These are phyloP conservation scores for Lethocerus indicus DNA, from an alignment of 1,140 invertebrate species.

Conservation along the genomic window DNA sequence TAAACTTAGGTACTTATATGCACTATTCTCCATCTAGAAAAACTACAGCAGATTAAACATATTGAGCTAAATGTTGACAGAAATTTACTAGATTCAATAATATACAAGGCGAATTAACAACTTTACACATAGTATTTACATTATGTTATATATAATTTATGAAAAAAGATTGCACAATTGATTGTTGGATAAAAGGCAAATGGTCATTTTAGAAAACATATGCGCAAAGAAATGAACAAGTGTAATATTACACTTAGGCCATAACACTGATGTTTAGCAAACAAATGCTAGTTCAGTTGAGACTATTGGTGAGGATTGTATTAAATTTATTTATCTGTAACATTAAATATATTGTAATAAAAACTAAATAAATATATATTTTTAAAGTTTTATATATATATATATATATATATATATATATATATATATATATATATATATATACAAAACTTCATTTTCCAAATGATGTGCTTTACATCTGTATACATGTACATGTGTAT, in stretches of 20 bases:
- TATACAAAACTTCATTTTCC: constrained; percentile 4
- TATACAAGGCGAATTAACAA: not conserved
- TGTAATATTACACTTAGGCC: constrained; percentile 10
- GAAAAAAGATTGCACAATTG: not conserved
- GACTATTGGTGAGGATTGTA: not conserved
- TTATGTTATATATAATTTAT: not conserved
- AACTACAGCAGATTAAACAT: too few relatives aligned
- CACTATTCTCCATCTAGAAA: too few relatives aligned
- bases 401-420: constrained; percentile 2
- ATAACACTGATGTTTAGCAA: constrained; percentile 4
- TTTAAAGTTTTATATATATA: not conserved
- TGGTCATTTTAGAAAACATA: constrained; percentile 1
- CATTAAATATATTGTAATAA: not conserved
- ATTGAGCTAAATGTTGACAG: not conserved
- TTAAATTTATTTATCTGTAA: not conserved
- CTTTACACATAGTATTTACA: not conserved
- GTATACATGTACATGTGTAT: too few relatives aligned
- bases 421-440: not conserved
- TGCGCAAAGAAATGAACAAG: constrained; percentile 6
- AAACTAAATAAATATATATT: not conserved
- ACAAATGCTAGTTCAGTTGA: not conserved
- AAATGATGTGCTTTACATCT: too few relatives aligned
- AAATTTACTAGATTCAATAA: not conserved
- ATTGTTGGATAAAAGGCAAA: constrained; percentile 4
- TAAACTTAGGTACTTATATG: too few relatives aligned